These are phyloP conservation scores for Labia minor DNA, from an alignment of 2,888 invertebrate species.

Conservation along the genomic window DNA sequence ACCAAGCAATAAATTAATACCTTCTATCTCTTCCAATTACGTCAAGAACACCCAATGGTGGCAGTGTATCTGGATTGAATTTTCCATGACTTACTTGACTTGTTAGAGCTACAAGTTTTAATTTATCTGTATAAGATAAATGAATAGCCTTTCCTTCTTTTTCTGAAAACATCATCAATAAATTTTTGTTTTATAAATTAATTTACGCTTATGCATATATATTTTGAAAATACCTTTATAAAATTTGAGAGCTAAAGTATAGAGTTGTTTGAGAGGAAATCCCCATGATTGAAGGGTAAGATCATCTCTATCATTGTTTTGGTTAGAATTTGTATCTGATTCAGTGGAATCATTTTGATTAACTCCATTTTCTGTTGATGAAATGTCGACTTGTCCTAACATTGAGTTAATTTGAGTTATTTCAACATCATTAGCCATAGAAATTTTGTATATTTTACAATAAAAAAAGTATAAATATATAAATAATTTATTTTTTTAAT, in stretches of 20 bases:
- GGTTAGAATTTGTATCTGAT: background rate
- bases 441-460: background rate
- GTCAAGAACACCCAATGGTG: slow-evolving; percentile 84
- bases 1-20: slow-evolving; percentile 36
- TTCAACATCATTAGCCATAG: slow-evolving; percentile 25
- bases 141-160: slow-evolving; percentile 97
- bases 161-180: slow-evolving; percentile 46
- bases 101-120: slow-evolving; percentile 81
- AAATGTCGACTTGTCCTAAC: slow-evolving; percentile 24
- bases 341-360: slow-evolving; percentile 18
- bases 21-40: slow-evolving; percentile 88
- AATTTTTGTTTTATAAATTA: no score
- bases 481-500: background rate
- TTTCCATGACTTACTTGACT: slow-evolving; percentile 85
- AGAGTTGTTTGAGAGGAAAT: slow-evolving; percentile 54
- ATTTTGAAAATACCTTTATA: slow-evolving; percentile 68
- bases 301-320: slow-evolving; percentile 21
- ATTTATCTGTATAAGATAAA: slow-evolving; percentile 84
- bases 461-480: background rate
- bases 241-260: slow-evolving; percentile 78
- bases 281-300: slow-evolving; percentile 24
- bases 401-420: slow-evolving; percentile 22
- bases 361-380: slow-evolving; percentile 23
- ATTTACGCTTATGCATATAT: no score
- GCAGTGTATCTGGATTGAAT: slow-evolving; percentile 54